Base-by-base conservation (phyloP, 2,113 vertebrate genomes). In the Menidia beryllina region DNA sequence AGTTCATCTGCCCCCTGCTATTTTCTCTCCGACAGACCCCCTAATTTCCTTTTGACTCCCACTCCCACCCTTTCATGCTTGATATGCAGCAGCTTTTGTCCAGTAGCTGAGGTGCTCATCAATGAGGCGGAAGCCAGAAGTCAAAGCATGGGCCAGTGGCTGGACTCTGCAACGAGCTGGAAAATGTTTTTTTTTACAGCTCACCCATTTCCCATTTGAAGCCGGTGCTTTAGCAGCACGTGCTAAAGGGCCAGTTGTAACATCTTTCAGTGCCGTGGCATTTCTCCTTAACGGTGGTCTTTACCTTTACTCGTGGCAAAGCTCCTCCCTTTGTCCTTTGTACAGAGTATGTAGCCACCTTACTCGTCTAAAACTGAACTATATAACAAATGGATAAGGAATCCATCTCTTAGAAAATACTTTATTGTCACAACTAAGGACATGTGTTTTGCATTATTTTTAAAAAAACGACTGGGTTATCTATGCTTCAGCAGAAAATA, bases 61-160 rank as follows among this genome's bases (percentile, higher is more conserved):
- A 70, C 79, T 69, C 65, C 77, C 49, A 62, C 84, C 81, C 82
- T 91, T 92, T 93, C 93, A 94, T 91, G 92, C 93, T 91, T 94
- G 90, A 94, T 94, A 94, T 94, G 91, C 94, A 92, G 93, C 93
- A 91, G 91, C 89, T 92, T 94, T 94, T 95, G 94, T 93, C 87
- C 83, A 84, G 86, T 88, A 84, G 85, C 86, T 69, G 91, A 91
- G 78, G 58, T 70, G 86, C 69, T 81, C 58, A 30, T 76, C 79
- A 50, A 78, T 78, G 86, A 82, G 55, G 80, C 61, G 69, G 55
- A 77, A 79, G 86, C 83, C 70, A 51, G 62, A 74, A 10, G 9
- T 45, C 17, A 69, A 81, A 49, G 84, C 64, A 78, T 45, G 76
- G 59, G 78, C 85, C 61, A 70, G 65, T 76, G 83, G 43, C 76